phyloP scores from a whole-genome alignment of 1,140 invertebrate species.

The Scylla paramamosain region DNA sequence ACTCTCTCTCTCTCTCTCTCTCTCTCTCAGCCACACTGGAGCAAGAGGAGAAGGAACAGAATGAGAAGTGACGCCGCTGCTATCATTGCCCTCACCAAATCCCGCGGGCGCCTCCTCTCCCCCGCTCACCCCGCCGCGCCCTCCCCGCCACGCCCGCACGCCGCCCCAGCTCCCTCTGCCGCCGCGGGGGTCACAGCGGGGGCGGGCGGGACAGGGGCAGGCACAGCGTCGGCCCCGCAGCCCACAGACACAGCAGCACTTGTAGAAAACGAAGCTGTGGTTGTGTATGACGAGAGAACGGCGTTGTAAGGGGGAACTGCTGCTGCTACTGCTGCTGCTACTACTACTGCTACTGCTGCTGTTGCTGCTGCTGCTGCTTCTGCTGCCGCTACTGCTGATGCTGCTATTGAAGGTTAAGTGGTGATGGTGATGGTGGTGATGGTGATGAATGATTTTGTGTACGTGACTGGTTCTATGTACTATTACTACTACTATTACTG shows the following conservation, averaged over 20 bases:
- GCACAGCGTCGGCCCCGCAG: background rate
- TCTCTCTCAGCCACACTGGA: conserved; percentile 65
- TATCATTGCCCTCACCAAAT: conserved; percentile 67
- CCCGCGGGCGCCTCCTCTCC: conserved; percentile 62
- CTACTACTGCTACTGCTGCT: background rate
- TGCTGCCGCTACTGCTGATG: background rate
- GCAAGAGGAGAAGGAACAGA: conserved; percentile 62
- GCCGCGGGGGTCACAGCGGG: background rate
- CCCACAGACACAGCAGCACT: conserved; percentile 58
- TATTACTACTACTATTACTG: background rate
- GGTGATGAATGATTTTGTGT: too few species aligned
- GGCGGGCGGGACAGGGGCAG: background rate
- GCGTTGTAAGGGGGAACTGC: conserved; percentile 47
- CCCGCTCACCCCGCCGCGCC: background rate
- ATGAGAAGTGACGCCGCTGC: conserved; percentile 70
- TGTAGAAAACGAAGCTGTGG: conserved; percentile 63
- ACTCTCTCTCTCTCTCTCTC: background rate
- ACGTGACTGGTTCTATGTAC: background rate
- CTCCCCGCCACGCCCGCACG: background rate
- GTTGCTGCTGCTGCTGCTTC: background rate
- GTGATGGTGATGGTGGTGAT: too few species aligned
- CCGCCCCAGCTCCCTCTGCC: background rate
- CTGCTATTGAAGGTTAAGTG: too few species aligned
- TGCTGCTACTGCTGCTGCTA: background rate
- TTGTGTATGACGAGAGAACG: conserved; percentile 69